Percentiles rank a stretch among this genome's conserved stretches.
These are phyloP conservation scores for Typhlomys cinereus DNA, from an alignment of 2,113 vertebrate species.

Conservation along the genomic window DNA sequence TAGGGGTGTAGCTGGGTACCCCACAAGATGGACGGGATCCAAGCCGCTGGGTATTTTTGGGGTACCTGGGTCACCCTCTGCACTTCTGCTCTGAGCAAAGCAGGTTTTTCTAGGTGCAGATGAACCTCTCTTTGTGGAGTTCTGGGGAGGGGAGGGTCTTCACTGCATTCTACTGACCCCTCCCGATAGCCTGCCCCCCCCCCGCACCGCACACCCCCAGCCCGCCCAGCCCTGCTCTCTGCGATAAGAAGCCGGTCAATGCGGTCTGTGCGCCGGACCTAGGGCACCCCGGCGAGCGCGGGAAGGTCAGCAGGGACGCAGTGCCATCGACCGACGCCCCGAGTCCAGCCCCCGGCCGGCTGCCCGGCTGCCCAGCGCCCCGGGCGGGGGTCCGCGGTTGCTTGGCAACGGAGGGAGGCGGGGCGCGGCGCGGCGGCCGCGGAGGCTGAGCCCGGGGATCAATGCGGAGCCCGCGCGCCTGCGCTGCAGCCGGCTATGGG, in stretches of 20 bases:
- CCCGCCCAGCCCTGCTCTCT: not conserved
- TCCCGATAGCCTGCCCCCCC: not conserved
- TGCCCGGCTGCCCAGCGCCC: slow-evolving; percentile 86
- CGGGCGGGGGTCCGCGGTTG: slow-evolving; percentile 83
- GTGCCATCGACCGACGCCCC: slow-evolving; percentile 75
- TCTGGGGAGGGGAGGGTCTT: no score
- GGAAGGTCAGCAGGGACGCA: slow-evolving; percentile 74
- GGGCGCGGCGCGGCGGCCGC: slow-evolving; percentile 78
- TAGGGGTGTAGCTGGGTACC: no score
- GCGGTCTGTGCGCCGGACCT: slow-evolving; percentile 57
- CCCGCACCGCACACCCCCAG: not conserved
- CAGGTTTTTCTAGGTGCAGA: no score
- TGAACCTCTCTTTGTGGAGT: no score
- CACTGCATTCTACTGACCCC: no score
- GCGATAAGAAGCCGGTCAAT: slow-evolving; percentile 88
- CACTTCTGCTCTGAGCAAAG: not conserved
- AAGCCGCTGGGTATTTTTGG: no score
- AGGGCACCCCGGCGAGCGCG: slow-evolving; percentile 66
- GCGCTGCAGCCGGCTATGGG: slow-evolving; percentile 77
- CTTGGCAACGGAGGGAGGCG: slow-evolving; percentile 84
- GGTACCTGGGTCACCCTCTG: not conserved
- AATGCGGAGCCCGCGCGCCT: slow-evolving; percentile 86
- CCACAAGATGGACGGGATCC: no score
- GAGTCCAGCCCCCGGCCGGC: slow-evolving; percentile 83
- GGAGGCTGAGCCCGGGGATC: slow-evolving; percentile 84